Evolutionary conservation across 2,888 invertebrate species (phyloP).

Genomic region (Hyposoter dolosus): DNA sequence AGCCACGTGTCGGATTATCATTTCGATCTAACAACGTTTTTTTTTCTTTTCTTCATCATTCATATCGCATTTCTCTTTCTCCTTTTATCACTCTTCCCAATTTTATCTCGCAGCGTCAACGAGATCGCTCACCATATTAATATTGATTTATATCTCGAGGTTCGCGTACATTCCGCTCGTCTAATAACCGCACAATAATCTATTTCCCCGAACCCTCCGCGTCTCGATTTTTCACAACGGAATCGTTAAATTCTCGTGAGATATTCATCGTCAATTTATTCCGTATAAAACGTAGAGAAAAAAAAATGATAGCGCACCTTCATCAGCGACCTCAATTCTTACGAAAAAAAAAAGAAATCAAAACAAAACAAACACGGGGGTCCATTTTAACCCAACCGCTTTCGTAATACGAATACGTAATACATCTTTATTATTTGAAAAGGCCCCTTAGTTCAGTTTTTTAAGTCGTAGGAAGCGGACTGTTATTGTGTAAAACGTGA

Average conservation of each 20-base stretch:
- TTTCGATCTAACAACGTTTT: background rate
- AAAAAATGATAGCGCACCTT: background rate
- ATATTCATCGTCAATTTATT: background rate
- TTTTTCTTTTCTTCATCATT: slow-evolving; percentile 6
- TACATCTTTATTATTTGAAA: too few species aligned
- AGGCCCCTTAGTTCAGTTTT: too few species aligned
- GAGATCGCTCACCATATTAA: slow-evolving; percentile 11
- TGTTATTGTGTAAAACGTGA: too few species aligned
- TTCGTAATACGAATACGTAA: too few species aligned
- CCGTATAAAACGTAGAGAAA: background rate
- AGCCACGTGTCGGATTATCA: slow-evolving; percentile 66
- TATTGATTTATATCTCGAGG: slow-evolving; percentile 15
- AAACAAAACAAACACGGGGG: slow-evolving; percentile 21
- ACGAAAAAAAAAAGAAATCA: background rate
- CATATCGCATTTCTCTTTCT: background rate
- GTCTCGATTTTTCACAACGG: background rate
- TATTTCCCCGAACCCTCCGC: background rate
- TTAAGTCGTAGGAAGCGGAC: too few species aligned
- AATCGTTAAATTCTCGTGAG: background rate
- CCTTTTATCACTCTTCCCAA: slow-evolving; percentile 22
- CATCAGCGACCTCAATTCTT: slow-evolving; percentile 49
- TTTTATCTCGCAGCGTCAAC: slow-evolving; percentile 11
- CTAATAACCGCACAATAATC: background rate
- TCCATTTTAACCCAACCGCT: too few species aligned
- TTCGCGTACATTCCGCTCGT: background rate